Percentiles rank a stretch among this genome's conserved stretches.
Evolutionary conservation across 2,888 invertebrate species (phyloP).

Genomic region (Meganola albula): DNA sequence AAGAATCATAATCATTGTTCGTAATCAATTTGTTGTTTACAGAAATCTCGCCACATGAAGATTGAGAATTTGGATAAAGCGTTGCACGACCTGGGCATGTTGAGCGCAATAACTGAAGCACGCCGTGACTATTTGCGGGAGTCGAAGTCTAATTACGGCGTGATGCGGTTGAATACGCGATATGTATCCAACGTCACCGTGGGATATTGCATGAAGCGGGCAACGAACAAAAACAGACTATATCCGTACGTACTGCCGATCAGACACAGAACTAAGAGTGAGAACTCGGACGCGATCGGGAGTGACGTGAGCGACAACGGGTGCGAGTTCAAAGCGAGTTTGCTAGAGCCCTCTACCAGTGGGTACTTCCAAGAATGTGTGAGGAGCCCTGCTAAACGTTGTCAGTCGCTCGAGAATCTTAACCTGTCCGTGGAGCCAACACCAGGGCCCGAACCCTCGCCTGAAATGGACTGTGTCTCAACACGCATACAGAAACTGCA

Average conservation of each 20-base stretch:
- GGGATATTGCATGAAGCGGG: constrained; percentile 76
- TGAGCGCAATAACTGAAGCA: constrained; percentile 78
- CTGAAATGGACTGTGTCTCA: constrained; percentile 80
- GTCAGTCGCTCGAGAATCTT: constrained; percentile 80
- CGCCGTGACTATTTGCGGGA: constrained; percentile 77
- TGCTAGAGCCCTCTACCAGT: constrained; percentile 65
- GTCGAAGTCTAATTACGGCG: constrained; percentile 62
- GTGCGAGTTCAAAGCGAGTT: constrained; percentile 50
- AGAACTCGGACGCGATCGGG: constrained; percentile 75
- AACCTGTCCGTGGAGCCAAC: constrained; percentile 59
- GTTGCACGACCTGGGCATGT: constrained; percentile 79
- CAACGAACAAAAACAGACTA: constrained; percentile 74
- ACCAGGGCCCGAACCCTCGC: constrained; percentile 50
- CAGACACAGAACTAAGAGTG: constrained; percentile 79
- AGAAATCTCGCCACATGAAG: constrained; percentile 67
- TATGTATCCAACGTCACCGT: constrained; percentile 81
- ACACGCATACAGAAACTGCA: constrained; percentile 80
- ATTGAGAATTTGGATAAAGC: constrained; percentile 78
- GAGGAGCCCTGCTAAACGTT: constrained; percentile 72
- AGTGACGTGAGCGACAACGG: constrained; percentile 52
- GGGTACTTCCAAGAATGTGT: constrained; percentile 43
- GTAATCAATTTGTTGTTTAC: too few species aligned
- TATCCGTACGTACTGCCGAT: constrained; percentile 78
- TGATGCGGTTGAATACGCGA: constrained; percentile 77
- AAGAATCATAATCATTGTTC: too few species aligned